phyloP scores from a whole-genome alignment of 1,140 invertebrate genomes.

The Aporrectodea caliginosa region DNA sequence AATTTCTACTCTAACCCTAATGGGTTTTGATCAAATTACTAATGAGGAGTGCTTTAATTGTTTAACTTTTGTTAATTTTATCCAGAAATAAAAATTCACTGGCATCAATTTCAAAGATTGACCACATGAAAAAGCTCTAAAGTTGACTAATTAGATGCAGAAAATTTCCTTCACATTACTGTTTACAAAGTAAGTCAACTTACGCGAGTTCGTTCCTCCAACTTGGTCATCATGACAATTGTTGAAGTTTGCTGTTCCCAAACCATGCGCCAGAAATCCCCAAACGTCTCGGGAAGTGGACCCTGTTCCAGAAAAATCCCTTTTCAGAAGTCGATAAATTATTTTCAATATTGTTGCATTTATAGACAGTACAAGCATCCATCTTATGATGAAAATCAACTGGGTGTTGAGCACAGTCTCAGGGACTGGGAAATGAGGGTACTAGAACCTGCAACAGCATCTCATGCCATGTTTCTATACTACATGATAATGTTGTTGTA shows the following conservation, averaged over 20 bases:
- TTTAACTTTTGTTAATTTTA: not conserved
- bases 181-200: not conserved
- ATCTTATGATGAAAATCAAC: not conserved
- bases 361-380: not conserved
- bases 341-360: not conserved
- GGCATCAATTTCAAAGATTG: not conserved
- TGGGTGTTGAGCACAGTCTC: not conserved
- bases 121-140: not conserved
- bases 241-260: conserved; percentile 88
- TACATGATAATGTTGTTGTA: no score
- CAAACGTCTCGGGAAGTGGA: conserved; percentile 83
- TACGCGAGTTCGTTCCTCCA: conserved; percentile 76
- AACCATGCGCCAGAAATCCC: conserved; percentile 94
- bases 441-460: not conserved
- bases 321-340: not conserved
- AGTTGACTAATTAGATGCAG: not conserved
- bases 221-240: conserved; percentile 91
- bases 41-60: not conserved
- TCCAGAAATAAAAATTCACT: no score
- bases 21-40: no score
- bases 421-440: not conserved
- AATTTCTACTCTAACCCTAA: no score
- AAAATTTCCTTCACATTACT: no score
- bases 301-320: conserved; percentile 64
- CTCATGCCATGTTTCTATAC: not conserved